A percentile compares a stretch with the other conserved stretches of the same genome.
These are phyloP conservation scores for Penaeus monodon DNA, from an alignment of 2,888 invertebrate species.

Conservation along the genomic window DNA sequence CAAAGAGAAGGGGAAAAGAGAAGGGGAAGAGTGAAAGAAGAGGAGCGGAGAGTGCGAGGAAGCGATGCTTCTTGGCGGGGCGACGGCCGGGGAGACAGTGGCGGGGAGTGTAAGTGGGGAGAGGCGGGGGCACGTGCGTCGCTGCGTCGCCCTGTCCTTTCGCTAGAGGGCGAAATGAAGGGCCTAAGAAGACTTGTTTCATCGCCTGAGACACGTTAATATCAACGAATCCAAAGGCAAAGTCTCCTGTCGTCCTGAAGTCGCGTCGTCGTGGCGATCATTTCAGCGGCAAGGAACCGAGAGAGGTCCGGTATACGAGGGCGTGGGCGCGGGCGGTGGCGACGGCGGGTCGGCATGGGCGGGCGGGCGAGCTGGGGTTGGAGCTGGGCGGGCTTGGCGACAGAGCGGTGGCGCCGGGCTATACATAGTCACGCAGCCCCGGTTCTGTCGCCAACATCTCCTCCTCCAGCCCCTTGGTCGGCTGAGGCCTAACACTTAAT, in stretches of 20 bases:
- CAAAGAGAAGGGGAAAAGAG: neutral
- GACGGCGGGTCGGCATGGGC: conserved; percentile 20
- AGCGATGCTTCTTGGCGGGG: neutral
- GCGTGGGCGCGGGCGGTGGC: conserved; percentile 1
- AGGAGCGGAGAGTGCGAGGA: neutral
- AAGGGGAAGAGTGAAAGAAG: neutral
- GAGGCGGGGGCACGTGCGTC: neutral
- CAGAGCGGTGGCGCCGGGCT: conserved; percentile 40
- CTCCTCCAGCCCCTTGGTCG: neutral
- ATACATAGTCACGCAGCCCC: conserved; percentile 45
- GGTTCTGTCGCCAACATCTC: conserved; percentile 22
- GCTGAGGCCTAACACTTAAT: conserved; percentile 7
- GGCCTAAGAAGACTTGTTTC: no score
- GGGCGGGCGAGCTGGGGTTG: neutral
- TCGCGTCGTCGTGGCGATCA: no score
- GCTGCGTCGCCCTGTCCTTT: no score
- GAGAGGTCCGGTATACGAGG: neutral
- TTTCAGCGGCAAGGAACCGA: neutral
- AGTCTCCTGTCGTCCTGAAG: no score
- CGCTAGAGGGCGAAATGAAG: no score
- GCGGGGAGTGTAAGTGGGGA: neutral
- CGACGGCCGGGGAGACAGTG: conserved; percentile 6
- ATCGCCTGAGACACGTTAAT: no score
- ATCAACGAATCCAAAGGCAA: no score
- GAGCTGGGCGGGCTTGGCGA: conserved; percentile 36